These are phyloP conservation scores for Bimastos eiseni DNA, from an alignment of 2,888 invertebrate genomes.

Conservation along the genomic window DNA sequence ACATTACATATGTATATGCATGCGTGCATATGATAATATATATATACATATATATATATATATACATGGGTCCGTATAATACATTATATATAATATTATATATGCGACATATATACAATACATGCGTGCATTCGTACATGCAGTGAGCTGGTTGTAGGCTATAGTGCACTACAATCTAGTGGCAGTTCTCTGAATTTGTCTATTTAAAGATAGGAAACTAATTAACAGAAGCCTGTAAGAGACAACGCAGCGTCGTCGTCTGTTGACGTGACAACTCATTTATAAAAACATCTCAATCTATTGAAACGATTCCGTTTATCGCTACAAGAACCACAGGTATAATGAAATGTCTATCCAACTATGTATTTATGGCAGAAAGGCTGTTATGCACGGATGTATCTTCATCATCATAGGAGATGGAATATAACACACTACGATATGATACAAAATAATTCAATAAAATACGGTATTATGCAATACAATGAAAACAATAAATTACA, in stretches of 20 bases:
- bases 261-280: background rate
- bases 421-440: too few relatives aligned
- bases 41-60: background rate
- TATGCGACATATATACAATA: too few relatives aligned
- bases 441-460: too few relatives aligned
- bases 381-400: background rate
- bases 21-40: background rate
- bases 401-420: too few relatives aligned
- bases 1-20: too few relatives aligned
- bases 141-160: background rate
- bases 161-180: background rate
- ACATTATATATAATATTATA: background rate
- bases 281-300: too few relatives aligned
- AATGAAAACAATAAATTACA: too few relatives aligned
- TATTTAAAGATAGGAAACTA: background rate
- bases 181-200: background rate
- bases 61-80: background rate
- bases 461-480: too few relatives aligned
- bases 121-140: background rate
- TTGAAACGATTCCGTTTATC: background rate
- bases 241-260: background rate
- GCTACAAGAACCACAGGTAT: background rate
- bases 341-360: background rate
- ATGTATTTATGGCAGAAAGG: background rate
- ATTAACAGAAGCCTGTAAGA: background rate